Conservation (phyloP, 2,888 invertebrate species). For the Rotaria magnacalcarata region DNA sequence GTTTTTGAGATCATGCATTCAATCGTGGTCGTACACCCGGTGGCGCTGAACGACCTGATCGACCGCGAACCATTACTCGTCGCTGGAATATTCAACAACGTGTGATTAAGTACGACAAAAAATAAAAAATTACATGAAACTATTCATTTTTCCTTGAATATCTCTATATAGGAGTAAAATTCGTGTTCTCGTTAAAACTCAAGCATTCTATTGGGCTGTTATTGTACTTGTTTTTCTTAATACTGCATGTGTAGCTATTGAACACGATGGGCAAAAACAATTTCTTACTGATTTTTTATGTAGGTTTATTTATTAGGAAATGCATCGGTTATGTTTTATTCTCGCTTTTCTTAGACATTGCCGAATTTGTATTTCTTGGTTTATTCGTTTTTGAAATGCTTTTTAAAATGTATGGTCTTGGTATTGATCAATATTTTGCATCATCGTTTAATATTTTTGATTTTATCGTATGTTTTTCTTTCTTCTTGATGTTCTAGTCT, state of each 20-base stretch:
- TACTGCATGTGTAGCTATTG: constrained; percentile 94
- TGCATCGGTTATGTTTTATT: neutral
- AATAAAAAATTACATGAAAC: neutral
- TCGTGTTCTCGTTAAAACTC: constrained; percentile 83
- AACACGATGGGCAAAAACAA: constrained; percentile 88
- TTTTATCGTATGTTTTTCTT: constrained; percentile 70
- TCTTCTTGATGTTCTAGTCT: neutral
- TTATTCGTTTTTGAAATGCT: constrained; percentile 98
- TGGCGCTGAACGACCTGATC: neutral
- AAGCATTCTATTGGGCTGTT: constrained; percentile 99
- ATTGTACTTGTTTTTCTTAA: constrained; percentile 98
- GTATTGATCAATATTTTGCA: constrained; percentile 93
- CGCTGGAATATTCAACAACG: neutral
- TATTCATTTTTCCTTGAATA: neutral
- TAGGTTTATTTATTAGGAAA: constrained; percentile 63
- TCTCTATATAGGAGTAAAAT: constrained; percentile 15
- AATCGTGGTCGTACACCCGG: neutral
- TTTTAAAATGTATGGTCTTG: constrained; percentile 96
- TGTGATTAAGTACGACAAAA: neutral
- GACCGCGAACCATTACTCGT: neutral
- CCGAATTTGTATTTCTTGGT: constrained; percentile 94
- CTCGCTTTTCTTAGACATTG: constrained; percentile 68
- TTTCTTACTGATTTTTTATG: constrained; percentile 94
- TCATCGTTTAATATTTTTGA: constrained; percentile 99
- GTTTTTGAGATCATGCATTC: neutral